Evolutionary conservation across 1,140 invertebrate genomes (phyloP).

Genomic region (Calliphora vicina): DNA sequence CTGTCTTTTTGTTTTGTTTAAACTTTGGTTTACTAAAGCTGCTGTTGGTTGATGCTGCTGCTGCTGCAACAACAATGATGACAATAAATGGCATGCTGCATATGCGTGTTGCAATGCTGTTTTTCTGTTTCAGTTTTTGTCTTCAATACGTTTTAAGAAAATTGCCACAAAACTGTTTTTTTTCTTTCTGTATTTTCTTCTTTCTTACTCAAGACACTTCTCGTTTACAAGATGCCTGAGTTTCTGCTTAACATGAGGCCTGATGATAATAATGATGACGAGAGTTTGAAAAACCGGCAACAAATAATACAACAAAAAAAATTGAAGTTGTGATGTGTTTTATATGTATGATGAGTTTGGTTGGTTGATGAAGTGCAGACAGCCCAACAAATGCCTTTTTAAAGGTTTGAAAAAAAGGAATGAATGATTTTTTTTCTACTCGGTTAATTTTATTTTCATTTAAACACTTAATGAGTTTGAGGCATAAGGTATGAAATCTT

Average conservation of each 20-base stretch:
- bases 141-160: too few species aligned
- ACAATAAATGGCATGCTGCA: not conserved
- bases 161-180: too few species aligned
- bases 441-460: not conserved
- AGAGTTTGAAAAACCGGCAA: too few species aligned
- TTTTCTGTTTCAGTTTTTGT: not conserved
- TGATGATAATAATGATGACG: too few species aligned
- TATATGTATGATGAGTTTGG: not conserved
- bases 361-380: not conserved
- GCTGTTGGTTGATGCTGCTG: not conserved
- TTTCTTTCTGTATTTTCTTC: too few species aligned
- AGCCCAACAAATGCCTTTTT: not conserved
- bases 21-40: not conserved
- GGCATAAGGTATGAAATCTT: not conserved
- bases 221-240: too few species aligned
- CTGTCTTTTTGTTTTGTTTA: not conserved
- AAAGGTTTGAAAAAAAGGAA: not conserved
- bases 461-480: not conserved
- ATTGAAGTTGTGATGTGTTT: not conserved
- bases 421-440: not conserved
- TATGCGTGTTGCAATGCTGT: slow-evolving; percentile 31
- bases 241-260: too few species aligned
- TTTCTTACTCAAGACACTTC: too few species aligned
- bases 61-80: not conserved
- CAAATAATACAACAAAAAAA: too few species aligned